Conservation (phyloP, 2,888 invertebrate genomes). For the Achlya flavicornis region DNA sequence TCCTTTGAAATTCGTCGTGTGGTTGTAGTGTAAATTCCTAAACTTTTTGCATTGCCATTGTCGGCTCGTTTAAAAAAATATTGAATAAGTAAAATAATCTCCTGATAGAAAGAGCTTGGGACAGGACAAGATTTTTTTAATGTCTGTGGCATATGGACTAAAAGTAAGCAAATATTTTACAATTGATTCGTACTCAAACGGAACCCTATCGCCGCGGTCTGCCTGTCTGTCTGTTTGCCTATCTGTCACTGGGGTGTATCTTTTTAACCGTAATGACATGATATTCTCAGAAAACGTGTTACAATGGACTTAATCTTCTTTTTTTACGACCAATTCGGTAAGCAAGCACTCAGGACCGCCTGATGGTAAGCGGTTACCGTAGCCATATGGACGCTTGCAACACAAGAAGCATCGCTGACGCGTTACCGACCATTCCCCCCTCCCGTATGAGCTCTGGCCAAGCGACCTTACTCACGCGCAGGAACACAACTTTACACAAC, state of each 20-base stretch:
- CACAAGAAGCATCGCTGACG: too few relatives aligned
- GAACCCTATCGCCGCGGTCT: neutral
- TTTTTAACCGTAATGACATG: neutral
- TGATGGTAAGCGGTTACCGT: too few relatives aligned
- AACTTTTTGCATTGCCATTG: neutral
- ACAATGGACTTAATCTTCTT: too few relatives aligned
- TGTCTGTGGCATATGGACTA: neutral
- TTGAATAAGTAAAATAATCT: neutral
- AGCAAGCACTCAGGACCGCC: too few relatives aligned
- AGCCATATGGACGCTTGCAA: too few relatives aligned
- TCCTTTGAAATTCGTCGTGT: constrained; percentile 5
- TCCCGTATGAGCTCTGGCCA: too few relatives aligned
- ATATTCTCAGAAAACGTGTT: neutral
- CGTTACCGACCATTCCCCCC: too few relatives aligned
- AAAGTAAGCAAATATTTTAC: neutral
- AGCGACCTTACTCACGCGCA: too few relatives aligned
- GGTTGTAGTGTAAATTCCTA: neutral
- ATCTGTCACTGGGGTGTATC: too few relatives aligned
- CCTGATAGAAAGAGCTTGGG: neutral
- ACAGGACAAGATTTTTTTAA: neutral
- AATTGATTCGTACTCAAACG: neutral
- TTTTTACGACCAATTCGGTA: neutral
- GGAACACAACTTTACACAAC: too few relatives aligned
- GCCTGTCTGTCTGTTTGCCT: too few relatives aligned
- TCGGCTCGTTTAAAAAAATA: neutral